Conservation (phyloP, 2,888 invertebrate species). For the Callyntrura sp. region DNA sequence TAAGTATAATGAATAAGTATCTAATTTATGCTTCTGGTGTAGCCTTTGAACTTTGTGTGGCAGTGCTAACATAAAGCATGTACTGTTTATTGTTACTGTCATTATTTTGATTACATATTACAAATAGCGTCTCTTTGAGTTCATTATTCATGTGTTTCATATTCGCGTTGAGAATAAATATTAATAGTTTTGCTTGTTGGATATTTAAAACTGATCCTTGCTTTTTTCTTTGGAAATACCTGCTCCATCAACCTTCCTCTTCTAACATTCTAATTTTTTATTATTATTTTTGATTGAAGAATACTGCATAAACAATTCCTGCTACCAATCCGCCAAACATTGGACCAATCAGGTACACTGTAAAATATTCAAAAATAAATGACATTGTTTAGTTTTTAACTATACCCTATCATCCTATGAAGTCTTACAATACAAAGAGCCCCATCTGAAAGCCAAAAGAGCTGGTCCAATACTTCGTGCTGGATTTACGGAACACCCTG, state of each 20-base stretch:
- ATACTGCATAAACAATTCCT: not conserved
- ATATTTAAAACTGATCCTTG: not conserved
- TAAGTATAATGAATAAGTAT: too few relatives aligned
- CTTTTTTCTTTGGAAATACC: not conserved
- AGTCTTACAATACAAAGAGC: not conserved
- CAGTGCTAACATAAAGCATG: too few relatives aligned
- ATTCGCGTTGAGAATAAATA: too few relatives aligned
- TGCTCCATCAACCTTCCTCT: not conserved
- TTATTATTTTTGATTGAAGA: not conserved
- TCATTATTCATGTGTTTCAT: too few relatives aligned
- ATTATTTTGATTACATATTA: too few relatives aligned
- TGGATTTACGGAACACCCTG: not conserved
- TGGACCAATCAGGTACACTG: constrained; percentile 4
- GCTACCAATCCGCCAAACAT: not conserved
- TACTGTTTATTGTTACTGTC: too few relatives aligned
- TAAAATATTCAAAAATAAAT: not conserved
- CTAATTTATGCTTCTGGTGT: too few relatives aligned
- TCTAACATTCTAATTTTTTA: not conserved
- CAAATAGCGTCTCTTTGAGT: too few relatives aligned
- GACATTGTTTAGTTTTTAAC: not conserved
- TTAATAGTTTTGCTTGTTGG: too few relatives aligned
- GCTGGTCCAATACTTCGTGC: not conserved
- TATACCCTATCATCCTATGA: not conserved
- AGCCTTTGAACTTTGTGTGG: too few relatives aligned
- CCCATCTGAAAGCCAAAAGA: not conserved